Percentiles rank a stretch among this genome's conserved stretches.
phyloP scores from a whole-genome alignment of 2,797 vertebrate genomes.

The Melanogrammus aeglefinus region DNA sequence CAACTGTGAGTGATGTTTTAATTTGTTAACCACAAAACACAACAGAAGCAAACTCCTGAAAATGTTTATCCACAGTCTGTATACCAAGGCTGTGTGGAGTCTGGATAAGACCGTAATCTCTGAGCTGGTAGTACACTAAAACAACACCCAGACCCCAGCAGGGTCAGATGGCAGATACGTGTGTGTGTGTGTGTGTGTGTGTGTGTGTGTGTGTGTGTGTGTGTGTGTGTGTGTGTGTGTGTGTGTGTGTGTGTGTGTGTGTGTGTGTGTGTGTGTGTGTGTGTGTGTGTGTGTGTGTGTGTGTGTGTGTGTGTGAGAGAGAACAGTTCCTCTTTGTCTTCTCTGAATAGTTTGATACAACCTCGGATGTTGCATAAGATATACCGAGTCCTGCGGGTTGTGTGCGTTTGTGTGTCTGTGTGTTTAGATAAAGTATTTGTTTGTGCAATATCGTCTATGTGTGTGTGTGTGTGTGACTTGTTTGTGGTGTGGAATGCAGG shows the following conservation, averaged over 20 bases:
- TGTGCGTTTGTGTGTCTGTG: slow-evolving; percentile 6
- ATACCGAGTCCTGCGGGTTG: not conserved
- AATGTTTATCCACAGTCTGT: not conserved
- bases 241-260: slow-evolving; percentile 6
- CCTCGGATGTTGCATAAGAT: not conserved
- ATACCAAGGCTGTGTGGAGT: not conserved
- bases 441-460: not conserved
- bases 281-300: slow-evolving; percentile 11
- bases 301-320: not conserved
- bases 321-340: not conserved
- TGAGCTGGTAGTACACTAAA: not conserved
- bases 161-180: not conserved
- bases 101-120: not conserved
- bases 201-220: slow-evolving; percentile 3
- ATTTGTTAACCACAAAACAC: not conserved
- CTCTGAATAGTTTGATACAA: not conserved
- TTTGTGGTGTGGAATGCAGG: not conserved
- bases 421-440: not conserved
- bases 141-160: not conserved
- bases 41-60: not conserved
- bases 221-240: slow-evolving; percentile 1
- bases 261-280: slow-evolving; percentile 3
- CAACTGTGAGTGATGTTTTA: slow-evolving; percentile 85
- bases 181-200: slow-evolving; percentile 16
- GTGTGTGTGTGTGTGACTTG: not conserved